A percentile compares a stretch with the other conserved stretches of the same genome.
phyloP scores from a whole-genome alignment of 2,888 invertebrate species.

The Hedya salicella region DNA sequence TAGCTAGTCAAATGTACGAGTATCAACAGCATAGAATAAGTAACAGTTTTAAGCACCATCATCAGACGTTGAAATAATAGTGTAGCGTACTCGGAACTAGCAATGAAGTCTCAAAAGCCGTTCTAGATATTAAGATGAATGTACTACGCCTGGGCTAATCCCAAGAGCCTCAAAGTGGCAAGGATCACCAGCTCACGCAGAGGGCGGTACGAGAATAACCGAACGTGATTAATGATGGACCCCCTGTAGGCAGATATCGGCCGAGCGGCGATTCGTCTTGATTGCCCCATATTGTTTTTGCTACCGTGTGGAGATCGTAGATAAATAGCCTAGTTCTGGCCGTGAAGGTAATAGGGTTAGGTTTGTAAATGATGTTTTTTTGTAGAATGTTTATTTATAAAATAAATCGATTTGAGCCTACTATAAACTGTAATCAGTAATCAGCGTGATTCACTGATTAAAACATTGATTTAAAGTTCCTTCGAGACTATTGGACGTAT shows the following conservation, averaged over 20 bases:
- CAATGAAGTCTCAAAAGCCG: too few relatives aligned
- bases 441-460: too few relatives aligned
- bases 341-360: constrained; percentile 6
- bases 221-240: constrained; percentile 37
- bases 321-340: constrained; percentile 34
- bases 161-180: constrained; percentile 29
- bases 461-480: too few relatives aligned
- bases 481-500: too few relatives aligned
- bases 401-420: too few relatives aligned
- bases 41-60: too few relatives aligned
- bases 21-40: too few relatives aligned
- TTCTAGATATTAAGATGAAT: constrained; percentile 14
- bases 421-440: too few relatives aligned
- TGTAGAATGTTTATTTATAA: not conserved
- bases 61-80: too few relatives aligned
- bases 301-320: constrained; percentile 42
- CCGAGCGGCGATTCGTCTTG: constrained; percentile 49
- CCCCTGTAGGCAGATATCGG: constrained; percentile 47
- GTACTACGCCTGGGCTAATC: not conserved
- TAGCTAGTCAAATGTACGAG: too few relatives aligned
- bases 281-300: constrained; percentile 54
- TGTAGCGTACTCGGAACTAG: too few relatives aligned
- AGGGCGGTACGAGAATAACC: constrained; percentile 15
- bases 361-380: constrained; percentile 9
- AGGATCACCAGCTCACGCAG: constrained; percentile 14